These are phyloP conservation scores for Nettapus auritus DNA, from an alignment of 2,113 vertebrate species.

Conservation along the genomic window DNA sequence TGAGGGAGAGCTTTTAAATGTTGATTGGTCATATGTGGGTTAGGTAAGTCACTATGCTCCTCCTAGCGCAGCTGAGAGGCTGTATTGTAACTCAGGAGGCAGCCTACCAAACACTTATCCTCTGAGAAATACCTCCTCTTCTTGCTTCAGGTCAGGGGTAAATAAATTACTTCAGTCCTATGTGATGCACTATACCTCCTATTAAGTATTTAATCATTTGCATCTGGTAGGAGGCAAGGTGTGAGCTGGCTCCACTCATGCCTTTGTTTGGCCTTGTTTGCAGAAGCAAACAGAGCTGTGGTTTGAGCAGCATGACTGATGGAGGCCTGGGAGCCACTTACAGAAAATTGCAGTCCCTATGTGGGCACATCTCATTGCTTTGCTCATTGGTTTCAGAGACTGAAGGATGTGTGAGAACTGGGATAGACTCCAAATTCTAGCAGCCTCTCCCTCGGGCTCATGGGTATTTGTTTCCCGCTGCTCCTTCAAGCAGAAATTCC, in stretches of 20 bases:
- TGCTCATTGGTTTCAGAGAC: not conserved
- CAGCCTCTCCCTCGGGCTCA: not conserved
- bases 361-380: rapidly evolving
- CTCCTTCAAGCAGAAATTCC: not conserved
- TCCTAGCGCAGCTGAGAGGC: not conserved
- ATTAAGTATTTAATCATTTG: not conserved
- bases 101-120: rapidly evolving
- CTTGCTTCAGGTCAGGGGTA: not conserved
- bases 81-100: not conserved
- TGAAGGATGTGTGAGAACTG: rapidly evolving
- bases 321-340: not conserved
- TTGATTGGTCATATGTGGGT: rapidly evolving
- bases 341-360: not conserved
- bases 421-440: not conserved
- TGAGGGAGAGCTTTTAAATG: not conserved
- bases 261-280: rapidly evolving
- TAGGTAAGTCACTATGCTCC: not conserved
- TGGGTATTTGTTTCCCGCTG: not conserved
- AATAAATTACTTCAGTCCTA: not conserved
- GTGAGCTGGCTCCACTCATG: rapidly evolving
- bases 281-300: rapidly evolving
- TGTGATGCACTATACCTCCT: not conserved
- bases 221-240: rapidly evolving
- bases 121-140: not conserved
- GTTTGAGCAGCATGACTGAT: not conserved